Conservation (phyloP, 2,113 vertebrate species). For the Dicentrarchus labrax region DNA sequence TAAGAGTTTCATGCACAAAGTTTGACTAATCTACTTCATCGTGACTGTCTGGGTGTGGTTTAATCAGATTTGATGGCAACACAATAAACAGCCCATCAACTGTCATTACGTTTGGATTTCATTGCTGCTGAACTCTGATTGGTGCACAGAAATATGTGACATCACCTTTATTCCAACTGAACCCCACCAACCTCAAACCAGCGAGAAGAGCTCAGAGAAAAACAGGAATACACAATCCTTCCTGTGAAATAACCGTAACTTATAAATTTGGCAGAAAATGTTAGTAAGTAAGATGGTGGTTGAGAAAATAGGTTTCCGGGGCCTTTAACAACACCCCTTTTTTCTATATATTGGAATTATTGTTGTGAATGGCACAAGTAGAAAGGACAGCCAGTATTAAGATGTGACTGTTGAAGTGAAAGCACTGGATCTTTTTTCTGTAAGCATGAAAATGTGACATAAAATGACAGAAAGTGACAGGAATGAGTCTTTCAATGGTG, state of each 20-base stretch:
- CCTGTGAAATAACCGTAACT: not conserved
- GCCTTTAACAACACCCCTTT: not conserved
- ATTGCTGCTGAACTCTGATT: not conserved
- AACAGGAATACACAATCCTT: not conserved
- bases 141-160: too few relatives aligned
- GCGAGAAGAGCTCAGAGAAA: too few relatives aligned
- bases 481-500: not conserved
- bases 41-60: not conserved
- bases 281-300: not conserved
- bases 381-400: not conserved
- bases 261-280: not conserved
- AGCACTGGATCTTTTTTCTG: too few relatives aligned
- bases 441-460: too few relatives aligned
- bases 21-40: too few relatives aligned
- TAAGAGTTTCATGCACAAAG: not conserved
- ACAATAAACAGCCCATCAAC: not conserved
- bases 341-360: not conserved
- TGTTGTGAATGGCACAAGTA: not conserved
- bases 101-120: not conserved
- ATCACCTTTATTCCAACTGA: not conserved
- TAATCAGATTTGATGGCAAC: not conserved
- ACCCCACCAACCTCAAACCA: not conserved
- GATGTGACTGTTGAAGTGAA: not conserved
- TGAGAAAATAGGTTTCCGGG: not conserved
- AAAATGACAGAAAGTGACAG: not conserved